Evolutionary conservation across 2,113 vertebrate genomes (phyloP).

Genomic region (Uria aalge): DNA sequence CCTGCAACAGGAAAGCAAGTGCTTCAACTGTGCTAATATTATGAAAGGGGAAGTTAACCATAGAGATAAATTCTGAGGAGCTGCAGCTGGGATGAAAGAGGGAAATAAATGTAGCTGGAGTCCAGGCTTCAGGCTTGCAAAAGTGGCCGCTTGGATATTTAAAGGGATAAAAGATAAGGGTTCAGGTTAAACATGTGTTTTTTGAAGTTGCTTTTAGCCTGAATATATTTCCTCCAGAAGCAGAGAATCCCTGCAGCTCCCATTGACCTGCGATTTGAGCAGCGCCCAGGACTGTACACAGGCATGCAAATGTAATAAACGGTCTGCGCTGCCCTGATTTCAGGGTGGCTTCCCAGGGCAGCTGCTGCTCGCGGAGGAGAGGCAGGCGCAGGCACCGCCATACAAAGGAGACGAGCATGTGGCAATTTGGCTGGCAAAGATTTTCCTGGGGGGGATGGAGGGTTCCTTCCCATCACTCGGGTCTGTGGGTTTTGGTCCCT

Average conservation of each 20-base stretch:
- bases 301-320: neutral
- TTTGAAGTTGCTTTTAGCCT: slow-evolving; percentile 59
- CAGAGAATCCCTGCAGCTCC: slow-evolving; percentile 46
- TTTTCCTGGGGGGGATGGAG: rapidly evolving
- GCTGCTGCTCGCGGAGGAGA: neutral
- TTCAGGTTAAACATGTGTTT: slow-evolving; percentile 38
- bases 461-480: neutral
- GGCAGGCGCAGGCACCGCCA: rapidly evolving
- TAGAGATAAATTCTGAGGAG: slow-evolving; percentile 75
- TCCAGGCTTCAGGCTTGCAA: slow-evolving; percentile 53
- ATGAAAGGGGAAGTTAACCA: slow-evolving; percentile 80
- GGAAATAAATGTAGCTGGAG: slow-evolving; percentile 64
- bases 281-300: neutral
- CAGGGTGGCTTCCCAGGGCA: slow-evolving; percentile 25
- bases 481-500: neutral
- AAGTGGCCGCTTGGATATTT: slow-evolving; percentile 65
- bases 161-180: slow-evolving; percentile 64
- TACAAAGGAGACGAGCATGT: neutral
- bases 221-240: neutral
- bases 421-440: neutral
- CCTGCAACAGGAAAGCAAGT: slow-evolving; percentile 75
- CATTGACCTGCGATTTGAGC: neutral
- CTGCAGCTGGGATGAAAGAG: slow-evolving; percentile 70
- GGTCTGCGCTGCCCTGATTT: neutral
- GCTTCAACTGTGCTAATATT: slow-evolving; percentile 81